Conservation (phyloP, 2,888 invertebrate genomes). For the Corbicula japonica region DNA sequence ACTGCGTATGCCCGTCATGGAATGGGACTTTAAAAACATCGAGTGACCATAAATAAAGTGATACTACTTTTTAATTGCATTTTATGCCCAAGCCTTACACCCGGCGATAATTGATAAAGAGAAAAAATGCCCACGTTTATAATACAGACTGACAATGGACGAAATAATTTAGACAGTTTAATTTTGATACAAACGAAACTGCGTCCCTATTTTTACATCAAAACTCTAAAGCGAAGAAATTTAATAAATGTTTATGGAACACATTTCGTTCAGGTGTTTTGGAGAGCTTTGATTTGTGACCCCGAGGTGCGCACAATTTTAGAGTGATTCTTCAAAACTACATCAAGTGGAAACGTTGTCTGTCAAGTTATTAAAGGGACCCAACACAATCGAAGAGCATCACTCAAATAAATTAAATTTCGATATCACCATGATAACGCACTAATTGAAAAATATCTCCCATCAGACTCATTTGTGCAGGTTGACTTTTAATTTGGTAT, state of each 20-base stretch:
- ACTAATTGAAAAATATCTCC: background rate
- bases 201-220: conserved; percentile 35
- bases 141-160: conserved; percentile 18
- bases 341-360: conserved; percentile 37
- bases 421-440: conserved; percentile 4
- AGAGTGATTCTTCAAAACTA: conserved; percentile 20
- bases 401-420: conserved; percentile 29
- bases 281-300: conserved; percentile 36
- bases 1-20: conserved; percentile 19
- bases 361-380: conserved; percentile 24
- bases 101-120: conserved; percentile 13
- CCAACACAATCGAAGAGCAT: conserved; percentile 11
- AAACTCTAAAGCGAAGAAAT: conserved; percentile 30
- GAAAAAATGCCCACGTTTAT: background rate
- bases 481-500: too few relatives aligned
- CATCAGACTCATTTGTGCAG: background rate
- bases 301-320: conserved; percentile 8
- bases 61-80: background rate
- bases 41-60: conserved; percentile 11
- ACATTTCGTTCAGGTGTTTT: conserved; percentile 23
- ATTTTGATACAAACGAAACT: conserved; percentile 30
- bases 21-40: background rate
- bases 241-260: conserved; percentile 53
- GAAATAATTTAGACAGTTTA: conserved; percentile 25
- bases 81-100: conserved; percentile 22